Evolutionary conservation across 2,888 invertebrate genomes (phyloP).

Genomic region (Atrina japonica): DNA sequence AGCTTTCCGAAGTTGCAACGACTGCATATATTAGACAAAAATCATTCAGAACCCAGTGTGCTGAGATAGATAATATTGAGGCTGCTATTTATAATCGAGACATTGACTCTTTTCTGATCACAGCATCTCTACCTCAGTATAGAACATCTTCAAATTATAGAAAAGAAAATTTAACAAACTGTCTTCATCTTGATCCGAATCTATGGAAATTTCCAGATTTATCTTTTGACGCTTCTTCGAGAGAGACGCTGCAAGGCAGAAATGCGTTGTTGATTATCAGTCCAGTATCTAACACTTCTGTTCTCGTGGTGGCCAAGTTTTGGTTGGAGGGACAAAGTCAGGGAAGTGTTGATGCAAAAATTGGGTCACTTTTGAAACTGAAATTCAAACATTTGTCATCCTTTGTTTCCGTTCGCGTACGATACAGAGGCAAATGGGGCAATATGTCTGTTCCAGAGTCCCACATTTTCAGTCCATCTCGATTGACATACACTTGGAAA

Average conservation of each 20-base stretch:
- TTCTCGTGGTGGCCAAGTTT: slow-evolving; percentile 50
- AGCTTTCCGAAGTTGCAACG: slow-evolving; percentile 6
- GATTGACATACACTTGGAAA: slow-evolving; percentile 49
- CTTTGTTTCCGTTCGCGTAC: slow-evolving; percentile 40
- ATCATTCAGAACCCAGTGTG: slow-evolving; percentile 64
- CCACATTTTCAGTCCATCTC: slow-evolving; percentile 39
- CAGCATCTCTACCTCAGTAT: slow-evolving; percentile 60
- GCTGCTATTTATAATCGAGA: slow-evolving; percentile 60
- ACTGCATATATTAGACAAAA: slow-evolving; percentile 46
- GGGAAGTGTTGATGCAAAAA: slow-evolving; percentile 63
- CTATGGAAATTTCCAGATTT: slow-evolving; percentile 59
- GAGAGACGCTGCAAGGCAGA: slow-evolving; percentile 26
- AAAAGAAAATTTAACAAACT: slow-evolving; percentile 55
- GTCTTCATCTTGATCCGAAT: slow-evolving; percentile 57
- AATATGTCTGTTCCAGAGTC: slow-evolving; percentile 33
- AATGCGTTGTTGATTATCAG: slow-evolving; percentile 47
- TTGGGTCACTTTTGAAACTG: slow-evolving; percentile 59
- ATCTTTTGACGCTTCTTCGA: slow-evolving; percentile 4
- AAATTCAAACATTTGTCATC: slow-evolving; percentile 46
- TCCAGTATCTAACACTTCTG: slow-evolving; percentile 31
- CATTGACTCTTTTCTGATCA: slow-evolving; percentile 56
- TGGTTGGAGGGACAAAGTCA: slow-evolving; percentile 58
- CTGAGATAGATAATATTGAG: slow-evolving; percentile 66
- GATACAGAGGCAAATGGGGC: slow-evolving; percentile 47
- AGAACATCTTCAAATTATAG: slow-evolving; percentile 58